These are phyloP conservation scores for Meteorus cinctellus DNA, from an alignment of 2,888 invertebrate genomes.

Conservation along the genomic window DNA sequence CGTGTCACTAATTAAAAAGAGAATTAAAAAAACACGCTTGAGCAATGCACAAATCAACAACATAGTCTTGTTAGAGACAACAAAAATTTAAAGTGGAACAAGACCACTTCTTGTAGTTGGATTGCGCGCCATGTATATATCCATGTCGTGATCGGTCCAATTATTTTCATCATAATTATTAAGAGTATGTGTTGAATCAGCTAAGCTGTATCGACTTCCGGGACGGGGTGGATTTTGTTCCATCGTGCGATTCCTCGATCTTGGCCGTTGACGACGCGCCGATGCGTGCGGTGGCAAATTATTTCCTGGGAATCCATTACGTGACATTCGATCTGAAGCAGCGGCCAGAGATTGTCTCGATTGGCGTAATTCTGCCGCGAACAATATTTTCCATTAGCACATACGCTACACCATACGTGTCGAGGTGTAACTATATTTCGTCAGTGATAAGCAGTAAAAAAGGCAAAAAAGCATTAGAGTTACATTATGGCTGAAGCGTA, in stretches of 20 bases:
- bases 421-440: constrained; percentile 5
- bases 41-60: constrained; percentile 46
- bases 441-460: constrained; percentile 15
- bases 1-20: neutral
- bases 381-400: constrained; percentile 38
- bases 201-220: constrained; percentile 85
- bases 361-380: constrained; percentile 82
- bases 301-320: constrained; percentile 81
- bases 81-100: constrained; percentile 80
- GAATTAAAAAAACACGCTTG: constrained; percentile 47
- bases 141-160: constrained; percentile 97
- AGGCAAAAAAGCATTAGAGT: constrained; percentile 15
- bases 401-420: constrained; percentile 7
- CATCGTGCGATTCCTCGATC: constrained; percentile 85
- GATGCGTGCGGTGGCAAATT: constrained; percentile 76
- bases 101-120: constrained; percentile 89
- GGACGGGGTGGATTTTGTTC: constrained; percentile 78
- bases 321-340: constrained; percentile 87
- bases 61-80: constrained; percentile 22
- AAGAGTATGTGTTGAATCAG: constrained; percentile 87
- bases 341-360: constrained; percentile 90
- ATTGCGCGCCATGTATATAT: constrained; percentile 94
- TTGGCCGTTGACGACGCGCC: constrained; percentile 82
- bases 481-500: constrained; percentile 16
- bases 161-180: constrained; percentile 92